Evolutionary conservation across 1,140 invertebrate species (phyloP), one percentile per base, ranked within the genome.

Genomic region (Trissolcus basalis): DNA sequence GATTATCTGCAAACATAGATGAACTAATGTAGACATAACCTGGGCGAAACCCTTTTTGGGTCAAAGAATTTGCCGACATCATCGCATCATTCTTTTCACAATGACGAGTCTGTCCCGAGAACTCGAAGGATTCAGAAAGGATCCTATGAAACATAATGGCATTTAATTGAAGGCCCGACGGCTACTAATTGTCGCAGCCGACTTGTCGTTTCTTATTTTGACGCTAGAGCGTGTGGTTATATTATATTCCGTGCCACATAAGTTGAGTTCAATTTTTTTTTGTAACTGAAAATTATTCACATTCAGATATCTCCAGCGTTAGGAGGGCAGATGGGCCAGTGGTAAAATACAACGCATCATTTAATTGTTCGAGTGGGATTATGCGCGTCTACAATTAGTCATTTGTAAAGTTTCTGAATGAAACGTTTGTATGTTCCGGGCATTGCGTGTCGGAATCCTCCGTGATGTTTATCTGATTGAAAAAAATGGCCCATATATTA

Each of bases 151-250:
- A 33, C 64, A 67, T 73, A 69, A 75, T 69, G 50, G 27, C 35
- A 49, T 69, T 69, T 69, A 69, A 69, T 69, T 75, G 59, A 69
- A 55, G 41, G 51, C 33, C 36, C 47, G 65, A 59, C 60, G 54
- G 60, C 59, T 69, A 69, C 72, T 69, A 69, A 75, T 69, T 76
- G 65, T 67, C 39, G 58, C 64, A 41, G 60, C 50, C 65, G 49
- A 15, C 65, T 64, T 58, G 51, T 69, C 58, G 71, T 74, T 56
- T 68, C 58, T 67, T 68, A 74, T 69, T 63, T 47, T 9, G 64
- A 60, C 48, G 43, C 63, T 47, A 48, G 48, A 43, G 45, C 48
- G 36, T 58, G 58, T 27, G 19, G 19, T 27, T 6, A 6, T 6
- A 27, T 27, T 27, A 27, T 27, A 1, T 27, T 27, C 6, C 19